Base-by-base conservation (phyloP, 2,797 vertebrate genomes). In the Petrocephalus sullivani region DNA sequence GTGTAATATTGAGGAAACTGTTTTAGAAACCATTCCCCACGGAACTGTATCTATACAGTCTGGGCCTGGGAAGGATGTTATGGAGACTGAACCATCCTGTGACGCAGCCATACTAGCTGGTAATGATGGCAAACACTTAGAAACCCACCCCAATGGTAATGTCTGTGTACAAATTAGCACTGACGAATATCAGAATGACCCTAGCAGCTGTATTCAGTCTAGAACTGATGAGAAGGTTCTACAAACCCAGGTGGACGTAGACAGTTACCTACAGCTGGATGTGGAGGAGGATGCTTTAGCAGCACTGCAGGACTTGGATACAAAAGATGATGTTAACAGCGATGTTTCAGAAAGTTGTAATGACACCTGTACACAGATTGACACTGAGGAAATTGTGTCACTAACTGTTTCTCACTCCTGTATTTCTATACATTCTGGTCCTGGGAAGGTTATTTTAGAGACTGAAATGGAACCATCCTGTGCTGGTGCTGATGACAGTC, bases 271-370 rank as follows among this genome's bases (percentile, higher is more conserved):
- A 41, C 54, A 57, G 1, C 19, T 23, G n/a, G 53, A 86, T 60
- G 8, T 58, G 12, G 54, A 86, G 28, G 53, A 86, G 28, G 51
- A 58, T 86, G 84, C 12, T 60, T 86, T 86, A 60, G 12, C 12
- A 60, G n/a, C 84, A 23, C 8, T 57, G 54, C 56, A 57, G 23
- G 28, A 85, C 53, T 56, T 53, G 12, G 33, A 86, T 8, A 64
- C 16, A n/a, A 37, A 86, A 57, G 6, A 33, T 49, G 16, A n/a
- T 86, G 33, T 28, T 57, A 71, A 78, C 49, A 71, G 46, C 6
- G 33, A 41, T 87, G 23, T 56, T 87, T 85, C 61, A 67, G 82
- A 85, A 67, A 88, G 16, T 82, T 23, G 54, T 7, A 21, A 23
- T 56, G 21, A 78, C 12, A 51, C 64, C 49, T 83, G 21, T 54